Percentiles rank a stretch among this genome's conserved stretches.
phyloP scores from a whole-genome alignment of 2,888 invertebrate genomes.

The Philaethria dido region DNA sequence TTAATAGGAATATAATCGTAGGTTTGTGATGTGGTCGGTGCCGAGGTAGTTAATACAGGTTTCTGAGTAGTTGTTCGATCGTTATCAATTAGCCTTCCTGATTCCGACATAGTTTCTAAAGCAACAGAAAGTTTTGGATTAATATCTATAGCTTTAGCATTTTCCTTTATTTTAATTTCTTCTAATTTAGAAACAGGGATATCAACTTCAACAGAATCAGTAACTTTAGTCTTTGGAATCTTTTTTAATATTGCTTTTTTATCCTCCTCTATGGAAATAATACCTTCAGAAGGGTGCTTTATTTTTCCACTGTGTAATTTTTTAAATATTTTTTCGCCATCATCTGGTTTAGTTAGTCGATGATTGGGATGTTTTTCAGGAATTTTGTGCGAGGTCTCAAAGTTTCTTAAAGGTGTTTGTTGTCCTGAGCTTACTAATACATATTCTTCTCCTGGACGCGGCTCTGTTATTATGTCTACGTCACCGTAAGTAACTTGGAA shows the following conservation, averaged over 20 bases:
- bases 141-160: constrained; percentile 73
- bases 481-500: constrained; percentile 74
- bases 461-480: constrained; percentile 85
- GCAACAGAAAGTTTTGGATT: constrained; percentile 75
- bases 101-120: constrained; percentile 77
- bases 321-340: constrained; percentile 71
- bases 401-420: constrained; percentile 77
- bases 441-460: constrained; percentile 86
- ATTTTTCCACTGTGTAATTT: constrained; percentile 67
- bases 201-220: constrained; percentile 77
- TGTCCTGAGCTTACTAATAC: constrained; percentile 85
- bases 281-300: constrained; percentile 72
- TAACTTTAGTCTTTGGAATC: constrained; percentile 65
- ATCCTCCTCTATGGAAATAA: constrained; percentile 77
- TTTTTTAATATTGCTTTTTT: constrained; percentile 69
- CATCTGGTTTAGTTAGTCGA: constrained; percentile 66
- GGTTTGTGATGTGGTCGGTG: constrained; percentile 63
- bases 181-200: constrained; percentile 77
- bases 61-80: constrained; percentile 81
- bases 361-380: constrained; percentile 80
- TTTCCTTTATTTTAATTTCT: constrained; percentile 79
- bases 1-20: constrained; percentile 78
- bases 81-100: constrained; percentile 70
- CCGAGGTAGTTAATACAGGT: constrained; percentile 82
- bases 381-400: constrained; percentile 90